Conservation (phyloP, 2,888 invertebrate genomes). For the Meta bourneti region DNA sequence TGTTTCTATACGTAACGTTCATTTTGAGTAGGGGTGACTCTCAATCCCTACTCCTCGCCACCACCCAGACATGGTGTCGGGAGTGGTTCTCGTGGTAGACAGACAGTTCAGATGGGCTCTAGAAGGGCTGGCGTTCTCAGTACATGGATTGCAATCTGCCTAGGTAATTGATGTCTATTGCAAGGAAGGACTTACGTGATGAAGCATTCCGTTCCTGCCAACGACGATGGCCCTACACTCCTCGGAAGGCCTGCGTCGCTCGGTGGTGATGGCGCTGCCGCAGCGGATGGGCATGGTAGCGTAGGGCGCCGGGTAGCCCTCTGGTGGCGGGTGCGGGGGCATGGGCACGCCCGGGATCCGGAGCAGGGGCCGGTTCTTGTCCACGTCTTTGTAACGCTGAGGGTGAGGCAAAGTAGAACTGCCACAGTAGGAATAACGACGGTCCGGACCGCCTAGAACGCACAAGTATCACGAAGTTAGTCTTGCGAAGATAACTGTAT, state of each 20-base stretch:
- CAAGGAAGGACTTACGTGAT: constrained; percentile 58
- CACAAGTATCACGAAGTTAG: neutral
- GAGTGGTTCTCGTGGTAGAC: too few species aligned
- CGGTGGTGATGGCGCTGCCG: constrained; percentile 39
- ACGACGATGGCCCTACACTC: constrained; percentile 58
- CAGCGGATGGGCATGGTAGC: constrained; percentile 77
- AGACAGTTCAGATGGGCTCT: too few species aligned
- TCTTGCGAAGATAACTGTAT: neutral
- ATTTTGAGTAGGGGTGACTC: too few species aligned
- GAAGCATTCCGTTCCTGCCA: constrained; percentile 68
- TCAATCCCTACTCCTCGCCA: too few species aligned
- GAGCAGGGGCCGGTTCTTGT: constrained; percentile 73
- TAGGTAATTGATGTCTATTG: too few species aligned
- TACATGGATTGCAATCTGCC: too few species aligned
- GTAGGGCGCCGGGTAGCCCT: constrained; percentile 77
- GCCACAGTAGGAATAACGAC: constrained; percentile 75
- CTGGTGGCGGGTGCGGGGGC: constrained; percentile 75
- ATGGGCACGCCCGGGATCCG: constrained; percentile 63
- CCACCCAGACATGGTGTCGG: too few species aligned
- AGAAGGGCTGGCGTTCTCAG: too few species aligned
- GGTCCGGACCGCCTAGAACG: constrained; percentile 70
- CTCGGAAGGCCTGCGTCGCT: constrained; percentile 43
- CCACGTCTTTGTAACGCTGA: constrained; percentile 71
- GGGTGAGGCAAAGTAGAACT: constrained; percentile 76
- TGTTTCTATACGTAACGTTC: too few species aligned